Conservation (phyloP, 2,888 invertebrate genomes). For the Globia sparganii region DNA sequence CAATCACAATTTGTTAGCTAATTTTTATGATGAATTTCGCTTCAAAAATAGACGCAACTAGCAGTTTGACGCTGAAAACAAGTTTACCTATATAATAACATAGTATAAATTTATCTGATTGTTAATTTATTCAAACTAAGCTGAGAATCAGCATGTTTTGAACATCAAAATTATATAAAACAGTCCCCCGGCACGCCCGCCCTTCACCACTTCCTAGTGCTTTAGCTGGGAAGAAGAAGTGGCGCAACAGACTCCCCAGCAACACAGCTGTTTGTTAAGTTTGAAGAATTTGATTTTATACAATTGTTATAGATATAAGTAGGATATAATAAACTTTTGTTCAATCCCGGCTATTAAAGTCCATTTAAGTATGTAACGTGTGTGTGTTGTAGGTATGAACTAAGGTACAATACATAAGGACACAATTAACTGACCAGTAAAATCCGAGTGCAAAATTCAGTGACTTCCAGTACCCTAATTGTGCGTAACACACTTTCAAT, state of each 20-base stretch:
- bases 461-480: neutral
- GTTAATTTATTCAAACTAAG: neutral
- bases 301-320: neutral
- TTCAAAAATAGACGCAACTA: neutral
- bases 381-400: too few species aligned
- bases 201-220: neutral
- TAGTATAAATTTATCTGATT: too few species aligned
- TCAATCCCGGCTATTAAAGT: slow-evolving; percentile 22
- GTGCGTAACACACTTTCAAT: too few species aligned
- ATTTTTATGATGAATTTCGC: neutral
- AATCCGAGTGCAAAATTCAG: neutral
- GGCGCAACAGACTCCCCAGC: neutral
- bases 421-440: neutral
- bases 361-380: neutral
- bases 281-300: neutral
- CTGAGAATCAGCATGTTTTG: neutral
- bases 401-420: neutral
- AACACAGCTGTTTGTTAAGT: neutral
- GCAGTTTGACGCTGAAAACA: too few species aligned
- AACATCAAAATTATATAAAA: neutral
- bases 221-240: neutral
- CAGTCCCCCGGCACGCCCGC: neutral
- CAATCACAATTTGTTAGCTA: neutral
- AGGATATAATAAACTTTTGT: neutral
- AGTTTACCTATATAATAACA: too few species aligned